Conservation (phyloP, 1,140 invertebrate species). For the Phocides pigmalion region DNA sequence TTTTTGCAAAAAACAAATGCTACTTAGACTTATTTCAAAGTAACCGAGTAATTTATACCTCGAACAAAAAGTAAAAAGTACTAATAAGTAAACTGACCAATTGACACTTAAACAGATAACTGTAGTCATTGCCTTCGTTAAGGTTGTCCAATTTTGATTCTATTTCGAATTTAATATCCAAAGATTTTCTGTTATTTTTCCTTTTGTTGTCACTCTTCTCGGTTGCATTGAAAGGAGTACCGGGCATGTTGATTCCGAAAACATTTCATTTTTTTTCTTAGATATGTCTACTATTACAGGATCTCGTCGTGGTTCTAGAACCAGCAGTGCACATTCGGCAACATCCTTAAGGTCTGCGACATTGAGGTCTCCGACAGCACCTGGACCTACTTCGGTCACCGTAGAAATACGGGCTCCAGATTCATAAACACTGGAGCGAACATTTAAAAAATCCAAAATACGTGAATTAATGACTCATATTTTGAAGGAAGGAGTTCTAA, state of each 20-base stretch:
- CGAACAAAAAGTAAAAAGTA: no score
- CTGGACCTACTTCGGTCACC: slow-evolving; percentile 74
- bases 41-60: no score
- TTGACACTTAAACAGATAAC: no score
- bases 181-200: neutral
- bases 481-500: neutral
- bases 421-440: slow-evolving; percentile 48
- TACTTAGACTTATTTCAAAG: neutral
- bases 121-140: no score
- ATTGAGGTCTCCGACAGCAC: slow-evolving; percentile 69
- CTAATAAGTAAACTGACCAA: no score
- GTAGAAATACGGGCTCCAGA: slow-evolving; percentile 77
- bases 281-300: slow-evolving; percentile 79
- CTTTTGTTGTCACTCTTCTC: neutral
- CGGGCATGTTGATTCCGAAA: neutral
- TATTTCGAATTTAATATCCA: neutral
- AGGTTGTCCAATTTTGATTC: no score
- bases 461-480: neutral
- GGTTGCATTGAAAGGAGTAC: slow-evolving; percentile 3
- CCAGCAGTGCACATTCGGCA: slow-evolving; percentile 87
- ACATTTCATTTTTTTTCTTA: slow-evolving; percentile 29
- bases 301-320: slow-evolving; percentile 87
- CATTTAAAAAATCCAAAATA: slow-evolving; percentile 17
- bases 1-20: slow-evolving; percentile 2
- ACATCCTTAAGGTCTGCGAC: slow-evolving; percentile 82